These are phyloP conservation scores for Trachymyrmex cornetzi DNA, from an alignment of 1,140 invertebrate genomes.

Conservation along the genomic window DNA sequence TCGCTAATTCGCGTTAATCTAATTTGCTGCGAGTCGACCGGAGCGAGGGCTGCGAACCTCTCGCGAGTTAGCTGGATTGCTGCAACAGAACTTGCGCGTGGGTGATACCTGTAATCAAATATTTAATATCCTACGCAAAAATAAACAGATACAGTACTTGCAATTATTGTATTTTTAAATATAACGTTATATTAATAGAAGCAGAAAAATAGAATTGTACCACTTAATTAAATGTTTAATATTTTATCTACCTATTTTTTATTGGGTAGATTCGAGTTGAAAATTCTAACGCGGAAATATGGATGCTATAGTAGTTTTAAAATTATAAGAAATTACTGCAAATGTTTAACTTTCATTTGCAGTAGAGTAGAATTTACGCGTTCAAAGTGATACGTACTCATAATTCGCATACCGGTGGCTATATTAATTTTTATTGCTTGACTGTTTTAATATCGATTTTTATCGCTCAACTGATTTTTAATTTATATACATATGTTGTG, in stretches of 20 bases:
- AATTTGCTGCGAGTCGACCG: constrained; percentile 80
- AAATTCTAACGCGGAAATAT: not conserved
- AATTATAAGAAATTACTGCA: not conserved
- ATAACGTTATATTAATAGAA: not conserved
- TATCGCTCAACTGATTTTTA: not conserved
- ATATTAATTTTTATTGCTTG: not conserved
- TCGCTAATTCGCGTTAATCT: constrained; percentile 85
- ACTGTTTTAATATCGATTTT: not conserved
- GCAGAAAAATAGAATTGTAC: not conserved
- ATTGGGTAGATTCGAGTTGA: not conserved
- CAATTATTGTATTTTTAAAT: not conserved
- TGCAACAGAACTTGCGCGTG: not conserved
- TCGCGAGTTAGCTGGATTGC: constrained; percentile 48
- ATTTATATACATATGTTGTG: not conserved
- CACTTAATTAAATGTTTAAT: not conserved
- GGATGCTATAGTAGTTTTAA: not conserved
- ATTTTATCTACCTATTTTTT: not conserved
- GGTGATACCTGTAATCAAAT: not conserved
- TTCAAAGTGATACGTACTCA: not conserved
- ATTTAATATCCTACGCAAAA: not conserved
- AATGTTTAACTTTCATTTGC: no score
- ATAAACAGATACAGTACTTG: not conserved
- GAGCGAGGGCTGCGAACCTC: constrained; percentile 74
- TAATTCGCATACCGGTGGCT: not conserved
- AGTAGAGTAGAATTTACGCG: not conserved